Percentiles rank a stretch among this genome's conserved stretches.
phyloP scores from a whole-genome alignment of 2,113 vertebrate species.

The Spheniscus mendiculus region DNA sequence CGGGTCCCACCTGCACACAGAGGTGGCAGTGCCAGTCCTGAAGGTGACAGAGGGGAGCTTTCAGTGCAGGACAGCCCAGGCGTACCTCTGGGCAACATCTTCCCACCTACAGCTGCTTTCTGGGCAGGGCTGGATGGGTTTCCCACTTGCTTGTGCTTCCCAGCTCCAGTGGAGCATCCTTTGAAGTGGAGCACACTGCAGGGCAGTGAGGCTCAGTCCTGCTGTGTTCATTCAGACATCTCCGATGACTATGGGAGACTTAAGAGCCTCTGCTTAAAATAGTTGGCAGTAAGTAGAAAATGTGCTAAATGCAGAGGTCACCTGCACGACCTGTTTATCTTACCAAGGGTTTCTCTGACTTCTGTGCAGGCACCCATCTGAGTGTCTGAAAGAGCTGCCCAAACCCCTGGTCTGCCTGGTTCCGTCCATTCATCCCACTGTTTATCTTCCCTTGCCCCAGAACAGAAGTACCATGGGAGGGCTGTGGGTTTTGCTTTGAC shows the following conservation, averaged over 20 bases:
- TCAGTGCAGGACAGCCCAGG: rapidly evolving
- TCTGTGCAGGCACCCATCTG: neutral
- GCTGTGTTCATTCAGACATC: neutral
- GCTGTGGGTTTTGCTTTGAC: neutral
- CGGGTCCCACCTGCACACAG: neutral
- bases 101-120: neutral
- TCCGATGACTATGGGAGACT: neutral
- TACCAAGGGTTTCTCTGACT: neutral
- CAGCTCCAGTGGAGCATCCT: neutral
- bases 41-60: neutral
- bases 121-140: neutral
- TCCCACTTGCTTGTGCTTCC: neutral
- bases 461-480: neutral
- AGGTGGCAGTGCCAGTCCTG: neutral
- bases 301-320: neutral
- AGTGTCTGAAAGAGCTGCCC: neutral
- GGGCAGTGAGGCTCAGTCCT: neutral
- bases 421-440: rapidly evolving
- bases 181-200: neutral
- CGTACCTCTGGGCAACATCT: neutral
- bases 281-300: neutral
- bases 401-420: neutral
- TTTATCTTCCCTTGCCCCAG: neutral
- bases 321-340: neutral
- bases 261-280: neutral